Evolutionary conservation across 35 echinoderm and acorn worm species (phyloP).

Genomic region (Stichopus chloronotus): DNA sequence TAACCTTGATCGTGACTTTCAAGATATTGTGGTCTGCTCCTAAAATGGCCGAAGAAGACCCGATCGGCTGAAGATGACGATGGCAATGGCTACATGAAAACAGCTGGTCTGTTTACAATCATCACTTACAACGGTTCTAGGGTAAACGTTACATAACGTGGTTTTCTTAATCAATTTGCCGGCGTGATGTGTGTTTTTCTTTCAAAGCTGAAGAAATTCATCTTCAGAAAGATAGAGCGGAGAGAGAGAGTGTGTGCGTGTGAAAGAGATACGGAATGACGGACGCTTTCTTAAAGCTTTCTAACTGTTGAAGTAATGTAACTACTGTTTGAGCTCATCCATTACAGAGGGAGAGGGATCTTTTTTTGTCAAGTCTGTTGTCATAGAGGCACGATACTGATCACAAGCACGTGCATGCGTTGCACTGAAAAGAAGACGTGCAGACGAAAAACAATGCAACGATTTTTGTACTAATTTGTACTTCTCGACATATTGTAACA

Average conservation of each 20-base stretch:
- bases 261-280: too few species aligned
- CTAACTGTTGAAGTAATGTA: background rate
- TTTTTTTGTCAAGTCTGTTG: background rate
- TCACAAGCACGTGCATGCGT: background rate
- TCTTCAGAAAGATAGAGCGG: too few species aligned
- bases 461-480: constrained; percentile 1
- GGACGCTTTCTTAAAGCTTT: background rate
- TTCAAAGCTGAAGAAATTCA: background rate
- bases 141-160: background rate
- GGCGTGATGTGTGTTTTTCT: background rate
- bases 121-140: background rate
- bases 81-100: background rate
- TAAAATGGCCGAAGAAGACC: background rate
- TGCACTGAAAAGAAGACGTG: too few species aligned
- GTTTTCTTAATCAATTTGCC: background rate
- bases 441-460: background rate
- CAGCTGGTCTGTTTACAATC: constrained; percentile 36
- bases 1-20: constrained; percentile 38
- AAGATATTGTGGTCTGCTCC: constrained; percentile 49
- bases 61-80: background rate
- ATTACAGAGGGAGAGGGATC: background rate
- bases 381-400: background rate
- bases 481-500: background rate
- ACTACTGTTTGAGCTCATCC: background rate
- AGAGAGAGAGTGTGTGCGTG: too few species aligned